phyloP scores from a whole-genome alignment of 2,113 vertebrate species.

The Ancistrus triradiatus region DNA sequence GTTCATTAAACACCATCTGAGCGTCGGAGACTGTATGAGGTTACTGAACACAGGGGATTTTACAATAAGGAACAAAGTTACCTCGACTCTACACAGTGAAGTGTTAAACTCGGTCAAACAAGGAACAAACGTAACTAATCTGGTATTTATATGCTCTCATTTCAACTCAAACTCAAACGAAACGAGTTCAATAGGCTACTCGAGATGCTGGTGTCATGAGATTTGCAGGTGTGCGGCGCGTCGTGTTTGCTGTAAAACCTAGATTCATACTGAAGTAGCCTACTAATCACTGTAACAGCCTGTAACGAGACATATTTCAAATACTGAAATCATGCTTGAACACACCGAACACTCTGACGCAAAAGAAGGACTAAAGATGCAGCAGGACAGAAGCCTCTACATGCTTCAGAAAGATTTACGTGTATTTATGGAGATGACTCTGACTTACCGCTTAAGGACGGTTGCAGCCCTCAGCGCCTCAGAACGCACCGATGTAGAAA shows the following conservation, averaged over 20 bases:
- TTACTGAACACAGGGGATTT: background rate
- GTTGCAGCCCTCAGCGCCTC: background rate
- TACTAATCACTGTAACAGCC: too few species aligned
- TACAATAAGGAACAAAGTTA: background rate
- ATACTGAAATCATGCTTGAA: too few species aligned
- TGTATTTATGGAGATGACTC: background rate
- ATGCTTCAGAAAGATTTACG: background rate
- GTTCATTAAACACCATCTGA: background rate
- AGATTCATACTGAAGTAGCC: too few species aligned
- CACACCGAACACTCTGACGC: too few species aligned
- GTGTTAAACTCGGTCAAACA: background rate
- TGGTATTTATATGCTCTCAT: too few species aligned
- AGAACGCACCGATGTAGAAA: background rate
- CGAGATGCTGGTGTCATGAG: too few species aligned
- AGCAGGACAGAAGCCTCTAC: background rate
- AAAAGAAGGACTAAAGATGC: background rate
- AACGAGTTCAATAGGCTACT: too few species aligned
- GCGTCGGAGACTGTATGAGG: too few species aligned
- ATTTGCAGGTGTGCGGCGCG: too few species aligned
- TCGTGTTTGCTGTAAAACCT: too few species aligned
- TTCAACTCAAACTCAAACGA: too few species aligned
- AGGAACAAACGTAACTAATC: background rate
- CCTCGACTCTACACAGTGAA: background rate
- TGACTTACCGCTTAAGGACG: conserved; percentile 32
- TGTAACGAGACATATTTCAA: too few species aligned